Base-by-base conservation (phyloP, 2,888 invertebrate species). In the Sepiola atlantica region DNA sequence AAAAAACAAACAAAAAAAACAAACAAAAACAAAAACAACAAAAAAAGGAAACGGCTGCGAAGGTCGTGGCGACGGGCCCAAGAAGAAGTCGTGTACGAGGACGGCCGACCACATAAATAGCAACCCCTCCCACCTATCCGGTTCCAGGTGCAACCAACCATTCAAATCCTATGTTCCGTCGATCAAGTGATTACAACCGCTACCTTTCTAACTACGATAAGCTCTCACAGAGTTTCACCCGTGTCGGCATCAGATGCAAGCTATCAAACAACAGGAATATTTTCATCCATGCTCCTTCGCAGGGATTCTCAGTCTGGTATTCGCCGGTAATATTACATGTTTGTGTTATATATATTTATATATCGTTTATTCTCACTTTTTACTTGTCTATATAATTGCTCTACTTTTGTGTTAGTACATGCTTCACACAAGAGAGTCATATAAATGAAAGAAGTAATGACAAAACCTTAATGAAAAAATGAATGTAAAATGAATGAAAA, bases 241-340 rank as follows among this genome's bases (percentile, higher is more conserved):
- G 24, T 61, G 61, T 61, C 61, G 28, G 55, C 93, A 35, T 93
- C 93, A 35, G 55, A 93, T 93, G 93, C 93, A 93, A 55, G 55
- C 93, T 20, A 93, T 93, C 8, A 93, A 93, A 55, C 93, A 93
- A n/a, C 45, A 35, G 93, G 93, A 93, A 45, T 93, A 93, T 20
- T 93, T 93, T 28, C 93, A 93, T 55, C 93, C 93, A 93, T 93
- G 93, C 45, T 93, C 93, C n/a, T 93, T 93, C 45, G 93, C 93
- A 28, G 93, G 93, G 32, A 28, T 93, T 54, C 93, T 55, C 55
- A 93, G 93, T 93, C 93, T 93, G n/a, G 93, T 93, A 18, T 93
- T 93, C 55, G 45, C 93, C 93, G 93, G 93, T 93, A 93, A 93
- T 55, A 12, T 93, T 55, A 55, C 32, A n/a, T 93, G 32, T 54